phyloP scores from a whole-genome alignment of 2,113 vertebrate genomes.

The Hippocampus zosterae region DNA sequence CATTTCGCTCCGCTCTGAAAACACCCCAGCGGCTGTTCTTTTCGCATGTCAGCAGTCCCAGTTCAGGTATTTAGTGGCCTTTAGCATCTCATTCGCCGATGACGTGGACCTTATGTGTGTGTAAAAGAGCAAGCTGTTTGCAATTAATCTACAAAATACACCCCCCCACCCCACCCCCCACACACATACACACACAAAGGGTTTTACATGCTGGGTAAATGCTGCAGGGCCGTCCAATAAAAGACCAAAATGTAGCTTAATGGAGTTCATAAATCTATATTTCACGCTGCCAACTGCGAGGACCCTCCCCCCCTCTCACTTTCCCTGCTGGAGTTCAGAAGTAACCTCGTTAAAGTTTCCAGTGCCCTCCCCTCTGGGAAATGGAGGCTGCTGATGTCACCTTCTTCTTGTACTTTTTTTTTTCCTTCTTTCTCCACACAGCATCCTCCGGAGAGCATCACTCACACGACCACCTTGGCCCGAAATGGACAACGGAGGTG shows the following conservation, averaged over 20 bases:
- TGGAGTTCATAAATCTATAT: constrained; percentile 75
- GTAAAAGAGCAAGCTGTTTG: constrained; percentile 57
- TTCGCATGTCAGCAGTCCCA: constrained; percentile 27
- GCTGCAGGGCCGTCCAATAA: constrained; percentile 65
- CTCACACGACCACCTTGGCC: constrained; percentile 6
- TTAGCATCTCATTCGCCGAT: constrained; percentile 43
- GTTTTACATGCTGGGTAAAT: constrained; percentile 42
- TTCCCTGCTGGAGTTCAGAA: constrained; percentile 31
- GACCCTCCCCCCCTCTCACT: constrained; percentile 25
- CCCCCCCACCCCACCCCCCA: constrained; percentile 1
- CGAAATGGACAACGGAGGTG: not conserved
- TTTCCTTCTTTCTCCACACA: constrained; percentile 13
- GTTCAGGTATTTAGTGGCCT: constrained; percentile 35
- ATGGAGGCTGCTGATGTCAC: constrained; percentile 46
- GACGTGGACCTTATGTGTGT: constrained; percentile 40
- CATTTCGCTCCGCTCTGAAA: constrained; percentile 37
- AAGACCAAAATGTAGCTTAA: constrained; percentile 67
- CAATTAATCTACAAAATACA: constrained; percentile 54
- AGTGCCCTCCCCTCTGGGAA: constrained; percentile 50
- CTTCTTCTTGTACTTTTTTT: constrained; percentile 30
- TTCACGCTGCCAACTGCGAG: constrained; percentile 67
- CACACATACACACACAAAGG: constrained; percentile 22
- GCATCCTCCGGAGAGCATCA: constrained; percentile 27
- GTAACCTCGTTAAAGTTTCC: constrained; percentile 71
- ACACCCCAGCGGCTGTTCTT: constrained; percentile 41